Base-by-base conservation (phyloP, 1,140 invertebrate species). In the Drosophila parabipectinata region DNA sequence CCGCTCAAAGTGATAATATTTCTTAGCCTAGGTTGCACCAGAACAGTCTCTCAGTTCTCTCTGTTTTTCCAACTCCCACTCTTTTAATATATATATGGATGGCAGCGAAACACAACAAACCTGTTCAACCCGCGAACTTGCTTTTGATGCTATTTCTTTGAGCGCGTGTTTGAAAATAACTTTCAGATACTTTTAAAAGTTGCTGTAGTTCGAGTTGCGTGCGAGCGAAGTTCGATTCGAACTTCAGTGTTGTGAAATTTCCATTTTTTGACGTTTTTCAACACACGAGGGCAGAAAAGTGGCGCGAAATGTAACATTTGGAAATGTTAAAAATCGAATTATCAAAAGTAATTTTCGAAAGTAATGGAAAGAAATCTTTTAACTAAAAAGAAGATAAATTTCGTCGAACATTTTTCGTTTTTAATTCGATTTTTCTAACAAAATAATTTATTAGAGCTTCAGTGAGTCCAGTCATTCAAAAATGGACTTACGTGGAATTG, bases 71-170 rank as follows among this genome's bases (percentile, higher is more conserved):
- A 30, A 26, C 47, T 72, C 60, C 52, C 62, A 51, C 50, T 56
- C 51, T 39, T 30, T 37, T 26, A 39, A 15, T 41, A 45, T 68
- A n/a, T 44, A 44, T 18, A 44, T 44, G 6, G 14, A 15, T 18
- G 9, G 9, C 26, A 28, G 26, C 26, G 26, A 28, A 28, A 28
- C 26, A 26, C 4, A 26, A 37, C 9, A 12, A 12, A 45, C 51
- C 10, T 64, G 14, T 24, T 44, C 26, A 28, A 28, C 26, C 26
- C 26, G 18, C 48, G 15, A 37, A 37, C 12, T 4, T 14, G 39
- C 5, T 44, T 44, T 77, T 45, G 53, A 32, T 69, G 77, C 67
- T 60, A 67, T 77, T 56, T 14, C n/a, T 14, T 14, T 12, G 34
- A 48, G 7, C 41, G 26, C 21, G 26, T 28, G 26, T 28, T 28